phyloP scores from a whole-genome alignment of 2,113 vertebrate species.

The Rousettus leschenaultii region DNA sequence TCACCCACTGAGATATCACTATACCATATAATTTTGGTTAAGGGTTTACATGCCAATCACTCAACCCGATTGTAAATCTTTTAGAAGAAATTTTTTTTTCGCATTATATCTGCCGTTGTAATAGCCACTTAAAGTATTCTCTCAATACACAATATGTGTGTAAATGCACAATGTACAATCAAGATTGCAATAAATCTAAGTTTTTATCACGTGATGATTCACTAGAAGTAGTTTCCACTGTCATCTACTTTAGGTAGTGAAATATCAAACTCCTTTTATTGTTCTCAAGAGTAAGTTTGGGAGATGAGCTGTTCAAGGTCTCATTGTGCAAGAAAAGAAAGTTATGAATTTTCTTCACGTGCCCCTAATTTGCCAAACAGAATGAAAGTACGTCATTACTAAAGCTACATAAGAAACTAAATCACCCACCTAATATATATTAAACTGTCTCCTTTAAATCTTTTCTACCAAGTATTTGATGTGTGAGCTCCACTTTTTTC shows the following conservation, averaged over 20 bases:
- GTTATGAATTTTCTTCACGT: background rate
- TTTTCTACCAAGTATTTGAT: background rate
- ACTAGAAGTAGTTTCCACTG: background rate
- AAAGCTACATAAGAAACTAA: background rate
- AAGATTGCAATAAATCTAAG: background rate
- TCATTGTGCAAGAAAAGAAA: background rate
- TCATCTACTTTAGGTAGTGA: background rate
- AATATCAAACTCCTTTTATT: background rate
- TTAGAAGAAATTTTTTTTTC: background rate
- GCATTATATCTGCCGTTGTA: background rate
- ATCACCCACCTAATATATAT: background rate
- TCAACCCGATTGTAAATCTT: background rate
- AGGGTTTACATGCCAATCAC: background rate
- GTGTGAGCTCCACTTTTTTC: conserved; percentile 36
- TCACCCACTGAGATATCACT: background rate
- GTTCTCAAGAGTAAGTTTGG: background rate
- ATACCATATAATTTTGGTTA: background rate
- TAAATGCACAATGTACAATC: background rate
- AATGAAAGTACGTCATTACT: background rate
- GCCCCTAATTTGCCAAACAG: background rate
- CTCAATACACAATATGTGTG: background rate
- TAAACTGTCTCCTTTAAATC: background rate
- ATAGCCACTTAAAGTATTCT: background rate
- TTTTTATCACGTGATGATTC: background rate
- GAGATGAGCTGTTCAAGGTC: background rate